These are phyloP conservation scores for Podocnemis expansa DNA, from an alignment of 2,113 vertebrate species.

Conservation along the genomic window DNA sequence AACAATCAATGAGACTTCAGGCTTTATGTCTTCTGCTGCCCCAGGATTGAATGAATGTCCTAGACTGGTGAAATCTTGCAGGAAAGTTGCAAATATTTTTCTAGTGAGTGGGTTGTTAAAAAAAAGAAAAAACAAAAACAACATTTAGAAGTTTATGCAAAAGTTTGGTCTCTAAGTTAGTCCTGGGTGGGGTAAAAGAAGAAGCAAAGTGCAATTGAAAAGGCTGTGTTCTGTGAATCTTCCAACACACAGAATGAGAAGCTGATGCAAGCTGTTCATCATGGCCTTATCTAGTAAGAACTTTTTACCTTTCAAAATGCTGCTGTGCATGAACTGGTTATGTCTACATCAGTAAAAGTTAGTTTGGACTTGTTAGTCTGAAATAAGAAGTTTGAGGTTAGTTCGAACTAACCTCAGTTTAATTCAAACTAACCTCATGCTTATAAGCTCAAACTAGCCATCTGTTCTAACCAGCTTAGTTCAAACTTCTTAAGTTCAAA, in stretches of 20 bases:
- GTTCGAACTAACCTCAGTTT: too few relatives aligned
- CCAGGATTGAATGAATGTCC: neutral
- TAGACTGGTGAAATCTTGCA: neutral
- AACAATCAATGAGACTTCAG: neutral
- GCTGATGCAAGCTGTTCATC: neutral
- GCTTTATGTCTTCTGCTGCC: neutral
- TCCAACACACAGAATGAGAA: neutral
- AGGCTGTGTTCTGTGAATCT: neutral
- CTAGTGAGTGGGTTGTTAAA: neutral
- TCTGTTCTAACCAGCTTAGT: too few relatives aligned
- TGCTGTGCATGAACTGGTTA: neutral
- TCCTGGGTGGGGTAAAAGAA: neutral
- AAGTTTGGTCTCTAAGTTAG: neutral
- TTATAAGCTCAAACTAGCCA: too few relatives aligned
- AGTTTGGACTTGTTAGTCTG: too few relatives aligned
- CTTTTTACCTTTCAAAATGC: neutral
- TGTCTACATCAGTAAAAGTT: too few relatives aligned
- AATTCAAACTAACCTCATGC: too few relatives aligned
- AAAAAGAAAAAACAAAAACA: neutral
- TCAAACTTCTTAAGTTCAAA: too few relatives aligned
- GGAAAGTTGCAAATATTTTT: neutral
- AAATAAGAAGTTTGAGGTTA: too few relatives aligned
- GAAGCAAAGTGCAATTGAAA: neutral
- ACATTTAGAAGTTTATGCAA: neutral
- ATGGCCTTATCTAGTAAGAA: neutral